phyloP scores from a whole-genome alignment of 2,888 invertebrate genomes.

The Sinopyrophorus schimmeli region DNA sequence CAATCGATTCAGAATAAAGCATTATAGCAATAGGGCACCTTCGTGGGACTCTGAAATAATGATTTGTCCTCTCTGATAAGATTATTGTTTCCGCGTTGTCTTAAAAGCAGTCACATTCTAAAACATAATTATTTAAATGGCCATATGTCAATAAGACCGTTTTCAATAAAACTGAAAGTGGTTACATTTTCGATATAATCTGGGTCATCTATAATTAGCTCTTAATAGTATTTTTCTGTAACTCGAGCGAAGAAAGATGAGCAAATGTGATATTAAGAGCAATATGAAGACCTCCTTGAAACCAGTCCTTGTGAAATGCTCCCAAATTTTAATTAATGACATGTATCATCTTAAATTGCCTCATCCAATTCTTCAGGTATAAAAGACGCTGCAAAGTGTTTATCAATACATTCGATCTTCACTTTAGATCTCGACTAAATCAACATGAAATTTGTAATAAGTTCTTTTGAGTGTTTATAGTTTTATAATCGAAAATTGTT shows the following conservation, averaged over 20 bases:
- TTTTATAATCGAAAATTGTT: constrained; percentile 38
- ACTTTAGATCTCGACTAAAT: not conserved
- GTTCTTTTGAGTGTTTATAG: not conserved
- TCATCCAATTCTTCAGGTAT: constrained; percentile 18
- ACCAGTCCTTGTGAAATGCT: constrained; percentile 26
- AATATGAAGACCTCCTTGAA: constrained; percentile 26
- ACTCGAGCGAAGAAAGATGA: constrained; percentile 4
- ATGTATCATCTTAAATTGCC: constrained; percentile 17
- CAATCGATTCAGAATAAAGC: too few relatives aligned
- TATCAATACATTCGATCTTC: constrained; percentile 8
- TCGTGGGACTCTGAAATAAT: too few relatives aligned
- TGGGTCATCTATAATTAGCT: too few relatives aligned
- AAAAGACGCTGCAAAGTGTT: constrained; percentile 7
- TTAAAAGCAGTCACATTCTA: too few relatives aligned
- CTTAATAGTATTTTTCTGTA: too few relatives aligned
- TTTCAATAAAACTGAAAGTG: too few relatives aligned
- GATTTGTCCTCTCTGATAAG: too few relatives aligned
- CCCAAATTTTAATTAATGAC: constrained; percentile 15
- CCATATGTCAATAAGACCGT: too few relatives aligned
- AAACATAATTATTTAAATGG: too few relatives aligned
- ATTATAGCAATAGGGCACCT: too few relatives aligned
- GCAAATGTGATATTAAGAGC: constrained; percentile 12
- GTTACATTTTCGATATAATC: too few relatives aligned
- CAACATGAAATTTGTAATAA: constrained; percentile 23
- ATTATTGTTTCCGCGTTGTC: too few relatives aligned